Percentiles rank a stretch among this genome's conserved stretches.
phyloP scores from a whole-genome alignment of 2,113 vertebrate genomes.

The Salvelinus alpinus region DNA sequence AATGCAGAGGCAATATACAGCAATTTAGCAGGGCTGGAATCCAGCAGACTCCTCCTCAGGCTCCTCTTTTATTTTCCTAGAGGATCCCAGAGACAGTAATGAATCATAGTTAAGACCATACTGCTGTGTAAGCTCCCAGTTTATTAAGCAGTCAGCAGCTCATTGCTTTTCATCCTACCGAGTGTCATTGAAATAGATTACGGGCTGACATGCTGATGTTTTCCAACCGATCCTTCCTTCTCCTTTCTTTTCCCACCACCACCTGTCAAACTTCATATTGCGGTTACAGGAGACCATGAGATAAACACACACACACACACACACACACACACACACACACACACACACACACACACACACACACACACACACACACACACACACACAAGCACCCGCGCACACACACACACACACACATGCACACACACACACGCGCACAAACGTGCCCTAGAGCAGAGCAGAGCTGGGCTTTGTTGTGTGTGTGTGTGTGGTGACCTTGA shows the following conservation, averaged over 20 bases:
- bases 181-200: constrained; percentile 70
- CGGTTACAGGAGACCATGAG: constrained; percentile 11
- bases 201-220: constrained; percentile 41
- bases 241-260: constrained; percentile 9
- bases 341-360: constrained; percentile 25
- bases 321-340: neutral
- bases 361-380: constrained; percentile 15
- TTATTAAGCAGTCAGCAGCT: constrained; percentile 75
- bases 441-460: constrained; percentile 23
- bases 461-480: constrained; percentile 35
- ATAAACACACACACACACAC: constrained; percentile 24
- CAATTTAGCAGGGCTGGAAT: constrained; percentile 62
- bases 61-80: constrained; percentile 75
- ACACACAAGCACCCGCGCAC: too few species aligned
- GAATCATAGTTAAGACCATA: constrained; percentile 77
- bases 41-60: constrained; percentile 57
- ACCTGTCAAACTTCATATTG: constrained; percentile 35
- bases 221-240: constrained; percentile 27
- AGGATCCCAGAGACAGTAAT: constrained; percentile 72
- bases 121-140: constrained; percentile 72
- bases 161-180: constrained; percentile 70
- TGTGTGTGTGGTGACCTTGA: constrained; percentile 63
- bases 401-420: neutral
- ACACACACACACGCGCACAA: constrained; percentile 34
- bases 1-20: constrained; percentile 68